Evolutionary conservation across 2,113 vertebrate species (phyloP).

Genomic region (Mormoops blainvillei): DNA sequence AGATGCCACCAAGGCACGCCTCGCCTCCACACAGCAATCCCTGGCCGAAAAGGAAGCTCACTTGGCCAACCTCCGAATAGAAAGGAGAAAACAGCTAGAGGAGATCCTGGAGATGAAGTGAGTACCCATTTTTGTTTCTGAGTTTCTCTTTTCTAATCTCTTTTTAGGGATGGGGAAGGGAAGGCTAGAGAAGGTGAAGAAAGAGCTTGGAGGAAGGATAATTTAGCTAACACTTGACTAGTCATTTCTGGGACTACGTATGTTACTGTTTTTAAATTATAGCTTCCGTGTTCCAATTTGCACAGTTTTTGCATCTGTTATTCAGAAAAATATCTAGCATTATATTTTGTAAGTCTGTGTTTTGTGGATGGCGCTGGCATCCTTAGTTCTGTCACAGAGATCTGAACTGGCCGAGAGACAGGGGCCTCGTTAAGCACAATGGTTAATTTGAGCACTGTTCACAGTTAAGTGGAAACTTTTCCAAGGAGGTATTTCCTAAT

Average conservation of each 20-base stretch:
- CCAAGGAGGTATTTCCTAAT: constrained; percentile 40
- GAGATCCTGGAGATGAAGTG: constrained; percentile 99
- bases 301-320: background rate
- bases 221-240: background rate
- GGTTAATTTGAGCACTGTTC: background rate
- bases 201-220: background rate
- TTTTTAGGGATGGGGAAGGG: background rate
- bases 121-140: constrained; percentile 73
- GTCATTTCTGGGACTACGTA: background rate
- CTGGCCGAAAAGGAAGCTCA: constrained; percentile 93
- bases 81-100: constrained; percentile 93
- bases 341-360: background rate
- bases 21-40: constrained; percentile 93
- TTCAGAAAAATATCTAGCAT: background rate
- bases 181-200: background rate
- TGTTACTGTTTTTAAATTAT: background rate
- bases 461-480: constrained; percentile 39
- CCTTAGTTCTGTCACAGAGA: background rate
- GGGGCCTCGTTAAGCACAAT: background rate
- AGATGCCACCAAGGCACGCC: constrained; percentile 91
- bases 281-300: background rate
- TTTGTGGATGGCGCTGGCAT: background rate
- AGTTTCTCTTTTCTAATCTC: background rate
- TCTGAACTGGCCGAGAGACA: background rate
- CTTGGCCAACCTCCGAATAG: constrained; percentile 88